Evolutionary conservation across 2,797 vertebrate species (phyloP).

Genomic region (Aeoliscus strigatus): DNA sequence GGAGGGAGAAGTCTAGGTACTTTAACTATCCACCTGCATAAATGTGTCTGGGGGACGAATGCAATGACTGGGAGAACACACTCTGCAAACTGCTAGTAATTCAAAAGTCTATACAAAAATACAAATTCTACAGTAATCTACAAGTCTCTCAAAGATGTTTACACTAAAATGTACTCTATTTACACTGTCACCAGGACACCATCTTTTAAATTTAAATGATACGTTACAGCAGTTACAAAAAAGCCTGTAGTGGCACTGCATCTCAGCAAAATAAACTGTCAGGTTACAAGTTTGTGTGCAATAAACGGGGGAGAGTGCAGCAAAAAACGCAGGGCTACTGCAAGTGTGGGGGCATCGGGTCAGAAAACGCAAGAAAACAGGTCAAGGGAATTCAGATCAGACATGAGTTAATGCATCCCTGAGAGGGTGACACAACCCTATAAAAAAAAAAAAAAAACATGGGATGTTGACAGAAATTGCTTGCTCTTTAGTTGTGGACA

Average conservation of each 20-base stretch:
- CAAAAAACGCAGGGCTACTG: constrained; percentile 61
- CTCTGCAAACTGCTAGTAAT: constrained; percentile 61
- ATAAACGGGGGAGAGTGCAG: constrained; percentile 62
- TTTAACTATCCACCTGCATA: no score
- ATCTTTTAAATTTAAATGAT: constrained; percentile 62
- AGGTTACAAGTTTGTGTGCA: constrained; percentile 63
- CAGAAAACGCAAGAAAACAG: constrained; percentile 31
- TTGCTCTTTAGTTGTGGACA: constrained; percentile 36
- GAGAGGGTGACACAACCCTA: constrained; percentile 71
- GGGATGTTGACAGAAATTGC: constrained; percentile 56
- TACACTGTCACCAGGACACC: constrained; percentile 65
- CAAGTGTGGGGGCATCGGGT: constrained; percentile 36
- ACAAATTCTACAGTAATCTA: constrained; percentile 78
- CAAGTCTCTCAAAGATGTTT: constrained; percentile 65
- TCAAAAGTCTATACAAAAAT: constrained; percentile 81
- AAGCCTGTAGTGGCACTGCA: constrained; percentile 57
- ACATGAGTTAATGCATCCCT: constrained; percentile 74
- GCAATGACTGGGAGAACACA: constrained; percentile 38
- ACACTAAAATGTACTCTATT: constrained; percentile 70
- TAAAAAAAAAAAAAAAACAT: no score
- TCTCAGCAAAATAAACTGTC: constrained; percentile 45
- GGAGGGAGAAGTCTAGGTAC: no score
- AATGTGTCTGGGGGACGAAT: constrained; percentile 38
- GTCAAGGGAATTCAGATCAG: constrained; percentile 48
- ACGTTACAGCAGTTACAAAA: constrained; percentile 76